A percentile compares a stretch with the other conserved stretches of the same genome.
Conservation (phyloP, 1,140 invertebrate species). For the Trissolcus basalis region DNA sequence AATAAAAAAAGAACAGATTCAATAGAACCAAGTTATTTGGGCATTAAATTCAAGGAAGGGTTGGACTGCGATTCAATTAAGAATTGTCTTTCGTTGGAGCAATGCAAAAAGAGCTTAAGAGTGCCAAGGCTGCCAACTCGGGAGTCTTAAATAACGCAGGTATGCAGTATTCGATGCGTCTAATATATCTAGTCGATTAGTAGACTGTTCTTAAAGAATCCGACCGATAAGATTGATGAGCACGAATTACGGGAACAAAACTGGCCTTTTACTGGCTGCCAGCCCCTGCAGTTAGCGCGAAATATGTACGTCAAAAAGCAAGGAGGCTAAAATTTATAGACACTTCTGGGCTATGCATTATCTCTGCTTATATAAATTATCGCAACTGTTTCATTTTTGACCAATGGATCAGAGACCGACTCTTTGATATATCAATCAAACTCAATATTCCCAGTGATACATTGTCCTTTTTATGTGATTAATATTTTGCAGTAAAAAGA, state of each 20-base stretch:
- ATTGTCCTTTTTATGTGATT: no score
- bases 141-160: slow-evolving; percentile 58
- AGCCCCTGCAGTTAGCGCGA: slow-evolving; percentile 43
- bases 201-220: slow-evolving; percentile 45
- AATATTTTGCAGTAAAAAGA: no score
- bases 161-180: slow-evolving; percentile 52
- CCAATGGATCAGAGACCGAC: background rate
- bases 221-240: slow-evolving; percentile 55
- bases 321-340: slow-evolving; percentile 43
- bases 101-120: slow-evolving; percentile 18
- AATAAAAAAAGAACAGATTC: no score
- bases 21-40: background rate
- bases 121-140: slow-evolving; percentile 47
- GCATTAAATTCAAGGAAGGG: background rate
- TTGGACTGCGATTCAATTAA: slow-evolving; percentile 29
- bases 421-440: no score
- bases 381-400: background rate
- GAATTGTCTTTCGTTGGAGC: slow-evolving; percentile 35
- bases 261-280: slow-evolving; percentile 51
- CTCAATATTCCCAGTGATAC: no score
- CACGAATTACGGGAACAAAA: slow-evolving; percentile 47
- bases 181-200: slow-evolving; percentile 62
- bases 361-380: background rate
- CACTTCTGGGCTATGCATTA: slow-evolving; percentile 6
- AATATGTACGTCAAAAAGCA: slow-evolving; percentile 57